Percentiles rank a stretch among this genome's conserved stretches.
Evolutionary conservation across 2,797 vertebrate species (phyloP).

Genomic region (Pampus argenteus): DNA sequence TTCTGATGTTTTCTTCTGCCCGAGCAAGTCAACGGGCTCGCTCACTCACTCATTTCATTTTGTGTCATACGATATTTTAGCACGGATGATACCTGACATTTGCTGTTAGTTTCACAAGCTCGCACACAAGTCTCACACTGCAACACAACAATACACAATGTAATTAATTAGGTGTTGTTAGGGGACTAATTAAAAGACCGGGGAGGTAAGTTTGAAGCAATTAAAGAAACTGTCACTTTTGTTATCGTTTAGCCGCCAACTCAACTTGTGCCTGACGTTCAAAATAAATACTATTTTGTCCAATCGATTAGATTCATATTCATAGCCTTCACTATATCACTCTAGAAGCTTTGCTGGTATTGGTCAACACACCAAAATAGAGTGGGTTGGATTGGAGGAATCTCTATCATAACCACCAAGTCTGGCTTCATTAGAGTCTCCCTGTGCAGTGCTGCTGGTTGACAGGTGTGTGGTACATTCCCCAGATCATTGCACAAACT

Average conservation of each 20-base stretch:
- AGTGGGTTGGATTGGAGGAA: slow-evolving; percentile 27
- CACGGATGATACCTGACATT: slow-evolving; percentile 41
- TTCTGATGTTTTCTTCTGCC: slow-evolving; percentile 22
- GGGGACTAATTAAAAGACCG: slow-evolving; percentile 19
- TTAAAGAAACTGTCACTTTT: slow-evolving; percentile 1
- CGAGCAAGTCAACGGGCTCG: slow-evolving; percentile 20
- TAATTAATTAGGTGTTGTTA: slow-evolving; percentile 11
- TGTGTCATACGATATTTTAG: slow-evolving; percentile 23
- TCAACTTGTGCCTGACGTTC: neutral
- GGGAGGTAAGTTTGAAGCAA: slow-evolving; percentile 13
- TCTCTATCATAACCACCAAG: slow-evolving; percentile 45
- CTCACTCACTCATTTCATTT: slow-evolving; percentile 45
- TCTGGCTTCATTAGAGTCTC: slow-evolving; percentile 48
- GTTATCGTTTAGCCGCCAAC: neutral
- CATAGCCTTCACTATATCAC: too few species aligned
- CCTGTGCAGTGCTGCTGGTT: slow-evolving; percentile 33
- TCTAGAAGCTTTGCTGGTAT: too few species aligned
- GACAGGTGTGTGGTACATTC: slow-evolving; percentile 69
- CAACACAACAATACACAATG: slow-evolving; percentile 18
- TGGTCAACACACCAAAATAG: slow-evolving; percentile 10
- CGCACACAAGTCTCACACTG: slow-evolving; percentile 11
- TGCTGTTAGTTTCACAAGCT: slow-evolving; percentile 24
- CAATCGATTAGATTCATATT: neutral
- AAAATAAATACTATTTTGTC: neutral
- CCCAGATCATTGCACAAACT: slow-evolving; percentile 41